phyloP scores from a whole-genome alignment of 2,888 invertebrate genomes.

The Rhodophaea formosa region DNA sequence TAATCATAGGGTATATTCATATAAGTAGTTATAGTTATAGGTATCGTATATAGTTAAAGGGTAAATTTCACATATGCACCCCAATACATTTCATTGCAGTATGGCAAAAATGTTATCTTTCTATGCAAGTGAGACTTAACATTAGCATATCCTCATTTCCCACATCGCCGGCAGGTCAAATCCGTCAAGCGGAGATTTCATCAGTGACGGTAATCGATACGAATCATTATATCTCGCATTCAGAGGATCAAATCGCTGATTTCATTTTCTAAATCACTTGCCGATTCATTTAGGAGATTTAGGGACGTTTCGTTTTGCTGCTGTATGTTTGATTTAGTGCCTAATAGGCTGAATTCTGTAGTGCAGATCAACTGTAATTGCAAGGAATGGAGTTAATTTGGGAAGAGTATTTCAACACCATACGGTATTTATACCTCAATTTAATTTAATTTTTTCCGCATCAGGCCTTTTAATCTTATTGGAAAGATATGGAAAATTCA shows the following conservation, averaged over 20 bases:
- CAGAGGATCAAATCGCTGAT: constrained; percentile 22
- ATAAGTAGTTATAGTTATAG: no score
- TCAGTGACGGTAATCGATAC: constrained; percentile 39
- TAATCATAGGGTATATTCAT: no score
- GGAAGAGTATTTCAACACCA: background rate
- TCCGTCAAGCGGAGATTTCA: constrained; percentile 45
- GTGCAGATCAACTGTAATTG: no score
- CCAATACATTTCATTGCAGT: no score
- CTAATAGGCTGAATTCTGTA: no score
- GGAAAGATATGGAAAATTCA: constrained; percentile 12
- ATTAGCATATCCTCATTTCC: background rate
- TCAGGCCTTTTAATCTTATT: background rate
- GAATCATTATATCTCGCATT: constrained; percentile 35
- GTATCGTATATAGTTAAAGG: no score
- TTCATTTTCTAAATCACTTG: constrained; percentile 1
- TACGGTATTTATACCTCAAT: background rate
- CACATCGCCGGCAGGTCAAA: constrained; percentile 20
- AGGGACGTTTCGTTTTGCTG: no score
- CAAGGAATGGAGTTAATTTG: no score
- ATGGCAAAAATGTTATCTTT: no score
- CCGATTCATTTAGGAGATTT: background rate
- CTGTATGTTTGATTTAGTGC: no score
- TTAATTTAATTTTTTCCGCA: background rate
- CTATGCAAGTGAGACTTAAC: background rate
- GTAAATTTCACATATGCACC: no score